phyloP scores from a whole-genome alignment of 2,888 invertebrate genomes.

The Drosophila putrida region DNA sequence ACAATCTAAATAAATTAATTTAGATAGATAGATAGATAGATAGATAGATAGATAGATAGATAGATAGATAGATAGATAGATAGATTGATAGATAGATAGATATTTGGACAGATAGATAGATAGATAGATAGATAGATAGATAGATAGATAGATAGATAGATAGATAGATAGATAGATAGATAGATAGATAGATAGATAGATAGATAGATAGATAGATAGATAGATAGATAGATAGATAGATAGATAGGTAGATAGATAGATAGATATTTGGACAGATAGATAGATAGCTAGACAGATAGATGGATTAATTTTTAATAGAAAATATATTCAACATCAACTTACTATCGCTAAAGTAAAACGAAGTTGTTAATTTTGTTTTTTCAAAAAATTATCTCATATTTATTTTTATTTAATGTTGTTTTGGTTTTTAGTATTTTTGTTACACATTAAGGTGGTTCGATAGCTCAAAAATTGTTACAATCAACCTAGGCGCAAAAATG shows the following conservation, averaged over 20 bases:
- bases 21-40: neutral
- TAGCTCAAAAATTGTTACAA: slow-evolving; percentile 78
- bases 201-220: neutral
- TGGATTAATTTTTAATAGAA: too few relatives aligned
- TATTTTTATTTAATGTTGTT: slow-evolving; percentile 70
- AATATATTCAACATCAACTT: neutral
- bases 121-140: neutral
- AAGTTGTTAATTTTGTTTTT: neutral
- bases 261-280: neutral
- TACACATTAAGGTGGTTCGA: slow-evolving; percentile 83
- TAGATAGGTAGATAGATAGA: neutral
- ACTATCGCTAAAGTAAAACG: neutral
- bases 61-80: too few relatives aligned
- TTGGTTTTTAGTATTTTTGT: slow-evolving; percentile 60
- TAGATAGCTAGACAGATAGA: neutral
- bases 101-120: too few relatives aligned
- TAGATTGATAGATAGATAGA: too few relatives aligned
- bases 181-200: too few relatives aligned
- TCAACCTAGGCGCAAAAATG: slow-evolving; percentile 74
- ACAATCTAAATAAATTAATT: too few relatives aligned
- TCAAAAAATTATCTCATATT: slow-evolving; percentile 69
- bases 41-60: neutral
- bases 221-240: neutral
- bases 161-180: too few relatives aligned
- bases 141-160: too few relatives aligned